Conservation (phyloP, 2,113 vertebrate genomes). For the Gambusia affinis region DNA sequence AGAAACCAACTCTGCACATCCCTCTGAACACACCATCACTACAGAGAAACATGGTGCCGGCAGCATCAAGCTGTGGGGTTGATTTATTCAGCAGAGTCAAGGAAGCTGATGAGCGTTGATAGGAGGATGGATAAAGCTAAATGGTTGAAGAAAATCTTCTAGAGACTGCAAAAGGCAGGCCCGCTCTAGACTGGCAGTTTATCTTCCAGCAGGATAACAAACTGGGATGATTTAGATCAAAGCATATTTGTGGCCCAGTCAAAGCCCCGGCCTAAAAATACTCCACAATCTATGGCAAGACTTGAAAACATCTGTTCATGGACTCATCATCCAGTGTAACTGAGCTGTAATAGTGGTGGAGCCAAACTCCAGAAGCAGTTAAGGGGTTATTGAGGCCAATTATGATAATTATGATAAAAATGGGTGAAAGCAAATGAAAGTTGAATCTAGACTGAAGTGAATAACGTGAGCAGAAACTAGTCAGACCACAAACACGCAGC, state of each 20-base stretch:
- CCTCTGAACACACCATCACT: background rate
- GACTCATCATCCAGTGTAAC: no score
- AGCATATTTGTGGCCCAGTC: background rate
- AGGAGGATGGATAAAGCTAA: background rate
- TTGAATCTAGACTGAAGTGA: background rate
- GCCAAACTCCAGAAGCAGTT: no score
- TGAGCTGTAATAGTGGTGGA: background rate
- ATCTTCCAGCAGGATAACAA: background rate
- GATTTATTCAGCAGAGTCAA: background rate
- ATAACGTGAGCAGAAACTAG: background rate
- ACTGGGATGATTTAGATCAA: no score
- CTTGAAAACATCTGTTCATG: background rate
- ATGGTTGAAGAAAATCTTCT: background rate
- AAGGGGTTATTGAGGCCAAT: no score
- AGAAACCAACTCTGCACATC: background rate
- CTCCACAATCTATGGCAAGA: background rate
- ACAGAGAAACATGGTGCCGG: background rate
- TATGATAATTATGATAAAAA: no score
- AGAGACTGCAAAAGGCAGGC: background rate
- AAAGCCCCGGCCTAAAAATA: background rate
- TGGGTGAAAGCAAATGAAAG: no score
- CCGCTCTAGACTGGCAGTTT: background rate
- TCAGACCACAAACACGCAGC: background rate
- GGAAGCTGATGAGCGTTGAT: background rate
- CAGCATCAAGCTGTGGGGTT: background rate